Base-by-base conservation (phyloP, 1,140 invertebrate species). In the Batillaria attramentaria region DNA sequence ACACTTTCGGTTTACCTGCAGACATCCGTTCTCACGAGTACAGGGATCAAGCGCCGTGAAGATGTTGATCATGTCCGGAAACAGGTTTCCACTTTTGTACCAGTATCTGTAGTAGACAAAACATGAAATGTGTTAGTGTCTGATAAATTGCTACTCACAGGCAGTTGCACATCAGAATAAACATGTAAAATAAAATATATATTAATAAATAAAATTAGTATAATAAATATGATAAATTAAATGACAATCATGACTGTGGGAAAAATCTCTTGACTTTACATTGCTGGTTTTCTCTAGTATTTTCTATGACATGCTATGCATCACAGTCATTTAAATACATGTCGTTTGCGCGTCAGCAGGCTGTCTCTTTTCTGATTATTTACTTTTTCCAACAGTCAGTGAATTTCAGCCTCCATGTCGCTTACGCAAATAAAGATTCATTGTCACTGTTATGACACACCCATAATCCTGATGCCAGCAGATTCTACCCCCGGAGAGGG, bases 391-490 rank as follows among this genome's bases (percentile, higher is more conserved):
- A 31, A 28, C 24, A 35, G 28, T 10, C 10, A 35, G 28, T n/a
- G 62, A 35, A 66, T 35, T 20, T 35, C 8, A n/a, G n/a, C n/a
- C n/a, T n/a, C n/a, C n/a, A n/a, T n/a, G n/a, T n/a, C n/a, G n/a
- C n/a, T n/a, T n/a, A n/a, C n/a, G n/a, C n/a, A n/a, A n/a, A n/a
- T n/a, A n/a, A n/a, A n/a, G n/a, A n/a, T n/a, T n/a, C n/a, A n/a
- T n/a, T n/a, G n/a, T n/a, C n/a, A n/a, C n/a, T n/a, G n/a, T n/a
- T n/a, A n/a, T n/a, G n/a, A 37, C 60, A 60, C 79, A 89, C 84
- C 87, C 88, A 77, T 89, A 89, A 81, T 89, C 88, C 68, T 89
- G 88, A 66, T 89, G 88, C 88, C 88, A 89, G 46, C 86, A 81
- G 78, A 87, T 85, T 4, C 72, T 80, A 1, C 87, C 88, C 8